Conservation (phyloP, 2,888 invertebrate species). For the Smittia aterrima region DNA sequence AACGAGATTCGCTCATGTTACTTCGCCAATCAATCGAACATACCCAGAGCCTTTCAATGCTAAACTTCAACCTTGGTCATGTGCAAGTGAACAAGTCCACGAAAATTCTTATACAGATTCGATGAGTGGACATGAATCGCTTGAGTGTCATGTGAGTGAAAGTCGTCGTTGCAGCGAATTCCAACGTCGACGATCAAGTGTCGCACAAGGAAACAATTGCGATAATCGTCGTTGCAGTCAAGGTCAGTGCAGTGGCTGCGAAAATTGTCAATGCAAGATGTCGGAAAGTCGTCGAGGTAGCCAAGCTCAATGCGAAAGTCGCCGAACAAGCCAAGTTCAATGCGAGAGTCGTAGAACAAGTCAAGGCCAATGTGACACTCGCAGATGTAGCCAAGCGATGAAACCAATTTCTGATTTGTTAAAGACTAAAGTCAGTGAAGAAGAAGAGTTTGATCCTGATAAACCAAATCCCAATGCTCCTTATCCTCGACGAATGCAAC, state of each 20-base stretch:
- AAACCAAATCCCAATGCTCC: slow-evolving; percentile 1
- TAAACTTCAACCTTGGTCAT: slow-evolving; percentile 36
- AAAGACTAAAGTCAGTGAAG: background rate
- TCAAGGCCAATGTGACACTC: background rate
- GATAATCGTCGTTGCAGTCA: slow-evolving; percentile 4
- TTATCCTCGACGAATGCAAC: slow-evolving; percentile 36
- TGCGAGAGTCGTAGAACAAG: too few relatives aligned
- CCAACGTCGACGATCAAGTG: background rate
- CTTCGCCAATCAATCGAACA: background rate
- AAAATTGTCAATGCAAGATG: background rate
- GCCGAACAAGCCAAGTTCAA: too few relatives aligned
- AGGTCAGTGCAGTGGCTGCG: background rate
- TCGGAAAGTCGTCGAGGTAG: too few relatives aligned
- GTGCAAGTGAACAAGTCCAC: background rate
- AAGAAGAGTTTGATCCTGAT: slow-evolving; percentile 33
- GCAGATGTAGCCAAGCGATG: background rate
- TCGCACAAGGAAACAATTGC: background rate
- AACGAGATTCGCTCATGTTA: slow-evolving; percentile 44
- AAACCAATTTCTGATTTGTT: slow-evolving; percentile 1
- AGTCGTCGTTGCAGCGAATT: slow-evolving; percentile 30
- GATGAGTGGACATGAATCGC: background rate
- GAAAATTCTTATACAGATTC: background rate
- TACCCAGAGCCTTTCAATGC: background rate
- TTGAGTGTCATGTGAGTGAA: slow-evolving; percentile 28
- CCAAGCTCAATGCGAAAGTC: too few relatives aligned